Conservation (phyloP, 2,113 vertebrate genomes). For the Eurypyga helias region DNA sequence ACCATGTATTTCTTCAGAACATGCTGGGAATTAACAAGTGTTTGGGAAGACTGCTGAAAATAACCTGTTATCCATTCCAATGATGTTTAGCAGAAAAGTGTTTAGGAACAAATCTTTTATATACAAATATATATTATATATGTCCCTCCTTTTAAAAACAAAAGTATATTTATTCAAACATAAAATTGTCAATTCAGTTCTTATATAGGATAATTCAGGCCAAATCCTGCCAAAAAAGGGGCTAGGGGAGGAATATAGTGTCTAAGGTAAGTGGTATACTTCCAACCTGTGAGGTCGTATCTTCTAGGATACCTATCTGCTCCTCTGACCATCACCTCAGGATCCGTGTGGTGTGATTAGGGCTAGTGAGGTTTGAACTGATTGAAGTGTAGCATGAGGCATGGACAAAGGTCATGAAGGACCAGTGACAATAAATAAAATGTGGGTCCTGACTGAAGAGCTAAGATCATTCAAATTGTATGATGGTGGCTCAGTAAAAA, state of each 20-base stretch:
- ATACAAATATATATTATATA: not conserved
- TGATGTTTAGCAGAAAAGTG: not conserved
- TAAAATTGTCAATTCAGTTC: not conserved
- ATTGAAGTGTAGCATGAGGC: not conserved
- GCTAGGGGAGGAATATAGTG: accelerated
- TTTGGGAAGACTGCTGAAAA: not conserved
- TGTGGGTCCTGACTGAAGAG: not conserved
- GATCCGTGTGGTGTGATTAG: not conserved
- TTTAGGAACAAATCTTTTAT: not conserved
- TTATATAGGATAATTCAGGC: not conserved
- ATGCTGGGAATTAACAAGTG: not conserved
- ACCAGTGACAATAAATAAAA: not conserved
- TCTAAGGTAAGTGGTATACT: not conserved
- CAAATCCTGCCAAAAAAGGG: not conserved
- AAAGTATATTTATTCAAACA: accelerated
- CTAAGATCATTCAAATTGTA: not conserved
- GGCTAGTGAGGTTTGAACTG: not conserved
- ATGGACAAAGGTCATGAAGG: not conserved
- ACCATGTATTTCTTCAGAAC: not conserved
- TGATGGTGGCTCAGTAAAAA: not conserved
- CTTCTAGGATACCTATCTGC: not conserved
- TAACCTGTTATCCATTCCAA: not conserved
- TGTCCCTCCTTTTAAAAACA: not conserved
- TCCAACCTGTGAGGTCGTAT: not conserved
- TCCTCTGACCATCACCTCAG: not conserved